phyloP scores from a whole-genome alignment of 2,888 invertebrate species.

The Fragum whitleyi region DNA sequence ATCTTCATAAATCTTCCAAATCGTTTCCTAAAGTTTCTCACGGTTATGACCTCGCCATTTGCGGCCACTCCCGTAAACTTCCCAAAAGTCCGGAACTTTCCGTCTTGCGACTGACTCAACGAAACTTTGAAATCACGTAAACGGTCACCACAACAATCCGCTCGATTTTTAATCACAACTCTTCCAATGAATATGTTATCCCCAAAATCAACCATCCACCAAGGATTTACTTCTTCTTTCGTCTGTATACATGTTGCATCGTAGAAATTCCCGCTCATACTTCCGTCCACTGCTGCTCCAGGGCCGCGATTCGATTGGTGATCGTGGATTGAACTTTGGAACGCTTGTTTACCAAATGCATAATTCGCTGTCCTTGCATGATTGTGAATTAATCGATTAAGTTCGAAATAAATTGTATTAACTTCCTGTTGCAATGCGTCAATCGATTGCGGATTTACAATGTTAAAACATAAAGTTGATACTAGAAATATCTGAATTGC shows the following conservation, averaged over 20 bases:
- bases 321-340: conserved; percentile 14
- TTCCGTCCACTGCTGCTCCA: conserved; percentile 1
- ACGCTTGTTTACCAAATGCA: conserved; percentile 9
- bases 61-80: conserved; percentile 12
- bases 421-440: not conserved
- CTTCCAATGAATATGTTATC: conserved; percentile 14
- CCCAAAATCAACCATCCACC: conserved; percentile 22
- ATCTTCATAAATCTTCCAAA: conserved; percentile 20
- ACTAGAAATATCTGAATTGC: not conserved
- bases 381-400: conserved; percentile 6
- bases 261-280: conserved; percentile 11
- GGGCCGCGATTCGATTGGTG: not conserved
- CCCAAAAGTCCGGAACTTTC: not conserved
- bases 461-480: not conserved
- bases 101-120: conserved; percentile 5
- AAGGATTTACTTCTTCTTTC: not conserved
- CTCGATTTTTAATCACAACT: conserved; percentile 17
- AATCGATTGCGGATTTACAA: not conserved
- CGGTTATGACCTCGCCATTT: conserved; percentile 14
- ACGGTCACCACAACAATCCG: conserved; percentile 12
- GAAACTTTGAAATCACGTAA: conserved; percentile 9
- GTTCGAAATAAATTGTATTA: conserved; percentile 2
- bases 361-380: conserved; percentile 9
- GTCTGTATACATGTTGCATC: conserved; percentile 1
- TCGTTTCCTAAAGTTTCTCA: conserved; percentile 16